phyloP scores from a whole-genome alignment of 2,888 invertebrate species.

The Lochmaea crataegi region DNA sequence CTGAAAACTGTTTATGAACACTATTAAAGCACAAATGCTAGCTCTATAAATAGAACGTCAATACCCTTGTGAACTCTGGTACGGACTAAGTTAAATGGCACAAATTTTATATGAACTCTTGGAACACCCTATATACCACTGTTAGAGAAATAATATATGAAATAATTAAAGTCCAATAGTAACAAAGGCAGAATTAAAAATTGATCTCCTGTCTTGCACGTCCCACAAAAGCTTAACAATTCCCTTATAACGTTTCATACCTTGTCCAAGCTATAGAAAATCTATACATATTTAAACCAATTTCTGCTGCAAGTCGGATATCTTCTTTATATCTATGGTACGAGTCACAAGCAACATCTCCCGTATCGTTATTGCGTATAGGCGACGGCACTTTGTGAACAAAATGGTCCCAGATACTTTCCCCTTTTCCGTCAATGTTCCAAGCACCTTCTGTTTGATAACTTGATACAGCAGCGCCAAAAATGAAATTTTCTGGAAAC shows the following conservation, averaged over 20 bases:
- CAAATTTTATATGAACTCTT: too few species aligned
- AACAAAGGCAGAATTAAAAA: too few species aligned
- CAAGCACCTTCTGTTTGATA: slow-evolving; percentile 63
- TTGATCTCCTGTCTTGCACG: too few species aligned
- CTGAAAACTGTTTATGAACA: too few species aligned
- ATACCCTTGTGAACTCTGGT: too few species aligned
- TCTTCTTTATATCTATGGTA: slow-evolving; percentile 75
- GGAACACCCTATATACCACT: too few species aligned
- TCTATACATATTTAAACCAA: slow-evolving; percentile 71
- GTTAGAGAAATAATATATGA: too few species aligned
- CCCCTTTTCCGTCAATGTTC: slow-evolving; percentile 68
- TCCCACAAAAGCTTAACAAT: too few species aligned
- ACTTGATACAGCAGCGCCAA: slow-evolving; percentile 59
- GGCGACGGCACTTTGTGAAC: slow-evolving; percentile 25
- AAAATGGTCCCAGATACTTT: slow-evolving; percentile 51
- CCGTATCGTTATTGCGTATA: slow-evolving; percentile 62
- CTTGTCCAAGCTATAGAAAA: slow-evolving; percentile 52
- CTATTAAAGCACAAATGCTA: too few species aligned
- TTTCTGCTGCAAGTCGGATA: slow-evolving; percentile 67
- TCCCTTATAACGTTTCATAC: slow-evolving; percentile 16
- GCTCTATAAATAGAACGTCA: too few species aligned
- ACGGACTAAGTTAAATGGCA: too few species aligned
- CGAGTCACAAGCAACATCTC: slow-evolving; percentile 75
- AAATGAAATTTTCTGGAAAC: slow-evolving; percentile 56
- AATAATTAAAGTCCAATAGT: too few species aligned